A percentile compares a stretch with the other conserved stretches of the same genome.
These are phyloP conservation scores for Ranitomeya imitator DNA, from an alignment of 2,113 vertebrate genomes.

Conservation along the genomic window DNA sequence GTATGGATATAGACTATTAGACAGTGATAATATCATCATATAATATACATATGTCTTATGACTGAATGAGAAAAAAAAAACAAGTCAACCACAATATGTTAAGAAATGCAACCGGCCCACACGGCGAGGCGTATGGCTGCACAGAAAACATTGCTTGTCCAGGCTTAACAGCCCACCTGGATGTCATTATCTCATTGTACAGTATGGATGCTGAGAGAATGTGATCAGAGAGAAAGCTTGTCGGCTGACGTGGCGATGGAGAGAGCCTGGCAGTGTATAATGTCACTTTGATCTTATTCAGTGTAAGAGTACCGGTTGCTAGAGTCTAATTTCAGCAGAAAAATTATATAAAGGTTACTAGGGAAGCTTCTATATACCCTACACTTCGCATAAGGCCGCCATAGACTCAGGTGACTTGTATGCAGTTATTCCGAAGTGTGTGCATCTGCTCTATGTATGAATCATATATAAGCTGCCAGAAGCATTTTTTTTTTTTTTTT, in stretches of 20 bases:
- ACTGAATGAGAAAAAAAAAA: not conserved
- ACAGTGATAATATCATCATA: conserved; percentile 4
- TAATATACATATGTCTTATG: conserved; percentile 1
- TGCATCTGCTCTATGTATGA: not conserved
- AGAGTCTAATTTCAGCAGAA: not conserved
- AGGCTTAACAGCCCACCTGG: conserved; percentile 24
- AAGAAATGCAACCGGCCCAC: conserved; percentile 4
- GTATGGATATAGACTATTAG: not conserved
- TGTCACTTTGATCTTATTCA: conserved; percentile 1
- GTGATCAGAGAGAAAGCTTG: not conserved
- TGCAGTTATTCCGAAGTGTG: not conserved
- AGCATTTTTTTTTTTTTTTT: conserved; percentile 3
- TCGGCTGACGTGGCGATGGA: not conserved
- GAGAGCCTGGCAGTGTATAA: not conserved
- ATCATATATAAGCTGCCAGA: not conserved
- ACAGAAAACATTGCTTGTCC: conserved; percentile 5
- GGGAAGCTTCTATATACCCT: not conserved
- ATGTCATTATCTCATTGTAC: conserved; percentile 28
- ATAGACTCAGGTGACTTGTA: not conserved
- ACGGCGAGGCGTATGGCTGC: not conserved
- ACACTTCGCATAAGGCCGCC: not conserved
- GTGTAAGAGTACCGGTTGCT: not conserved
- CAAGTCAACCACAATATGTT: not conserved
- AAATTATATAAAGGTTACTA: not conserved
- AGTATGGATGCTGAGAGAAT: not conserved